These are phyloP conservation scores for Cossypha niveicapilla DNA, from an alignment of 2,797 vertebrate species.

Conservation along the genomic window DNA sequence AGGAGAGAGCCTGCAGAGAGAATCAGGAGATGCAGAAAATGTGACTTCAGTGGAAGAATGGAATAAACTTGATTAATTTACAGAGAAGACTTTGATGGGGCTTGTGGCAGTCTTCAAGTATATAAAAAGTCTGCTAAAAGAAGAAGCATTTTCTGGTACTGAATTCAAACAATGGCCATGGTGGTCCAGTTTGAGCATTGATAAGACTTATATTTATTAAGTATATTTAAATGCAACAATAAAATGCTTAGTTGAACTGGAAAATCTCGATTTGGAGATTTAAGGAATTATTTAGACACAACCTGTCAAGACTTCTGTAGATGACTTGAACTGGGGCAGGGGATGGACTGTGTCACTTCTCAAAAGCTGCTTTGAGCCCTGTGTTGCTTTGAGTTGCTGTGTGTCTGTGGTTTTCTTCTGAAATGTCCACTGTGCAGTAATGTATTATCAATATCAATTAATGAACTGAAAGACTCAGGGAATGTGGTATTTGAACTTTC, in stretches of 20 bases:
- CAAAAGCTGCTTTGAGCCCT: neutral
- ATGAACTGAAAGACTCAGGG: neutral
- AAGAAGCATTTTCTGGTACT: neutral
- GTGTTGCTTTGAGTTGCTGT: neutral
- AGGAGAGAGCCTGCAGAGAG: neutral
- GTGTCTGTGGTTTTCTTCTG: neutral
- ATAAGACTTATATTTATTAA: neutral
- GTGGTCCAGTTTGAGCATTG: neutral
- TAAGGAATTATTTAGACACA: neutral
- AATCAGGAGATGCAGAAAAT: neutral
- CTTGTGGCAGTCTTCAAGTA: neutral
- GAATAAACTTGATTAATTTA: neutral
- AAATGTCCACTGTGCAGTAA: neutral
- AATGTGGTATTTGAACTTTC: neutral
- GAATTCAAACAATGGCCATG: neutral
- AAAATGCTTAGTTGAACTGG: neutral
- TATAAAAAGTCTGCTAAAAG: neutral
- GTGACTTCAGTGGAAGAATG: neutral
- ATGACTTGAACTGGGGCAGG: neutral
- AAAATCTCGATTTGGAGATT: neutral
- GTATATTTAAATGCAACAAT: neutral
- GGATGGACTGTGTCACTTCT: neutral
- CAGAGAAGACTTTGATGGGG: neutral
- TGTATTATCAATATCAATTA: neutral
- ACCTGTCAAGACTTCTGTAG: neutral